Evolutionary conservation across 2,113 vertebrate genomes (phyloP).

Genomic region (Caranx melampygus): DNA sequence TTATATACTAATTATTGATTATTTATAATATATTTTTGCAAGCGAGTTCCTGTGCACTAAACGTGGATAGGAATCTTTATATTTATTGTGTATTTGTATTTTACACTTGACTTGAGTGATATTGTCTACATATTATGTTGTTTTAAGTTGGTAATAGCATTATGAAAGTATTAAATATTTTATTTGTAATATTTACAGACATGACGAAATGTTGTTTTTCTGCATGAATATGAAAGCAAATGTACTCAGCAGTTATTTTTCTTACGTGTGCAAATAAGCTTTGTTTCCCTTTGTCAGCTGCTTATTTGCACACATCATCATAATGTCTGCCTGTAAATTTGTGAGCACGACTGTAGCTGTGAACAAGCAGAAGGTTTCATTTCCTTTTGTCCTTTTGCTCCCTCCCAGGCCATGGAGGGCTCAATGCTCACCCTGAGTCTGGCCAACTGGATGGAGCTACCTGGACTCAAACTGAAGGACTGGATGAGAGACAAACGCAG

Average conservation of each 20-base stretch:
- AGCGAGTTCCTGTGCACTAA: no score
- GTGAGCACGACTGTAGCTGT: not conserved
- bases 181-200: not conserved
- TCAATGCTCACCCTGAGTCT: slow-evolving; percentile 87
- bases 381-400: slow-evolving; percentile 19
- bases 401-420: slow-evolving; percentile 85
- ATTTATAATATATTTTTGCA: no score
- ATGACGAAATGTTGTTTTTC: not conserved
- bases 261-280: not conserved
- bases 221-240: not conserved
- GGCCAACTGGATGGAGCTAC: slow-evolving; percentile 89
- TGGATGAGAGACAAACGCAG: slow-evolving; percentile 88
- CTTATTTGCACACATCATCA: slow-evolving; percentile 12
- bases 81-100: no score
- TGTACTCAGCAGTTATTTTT: not conserved
- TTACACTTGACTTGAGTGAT: no score
- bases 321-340: no score
- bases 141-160: no score
- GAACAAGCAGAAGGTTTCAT: not conserved
- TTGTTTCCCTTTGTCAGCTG: slow-evolving; percentile 1
- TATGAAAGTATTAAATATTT: no score
- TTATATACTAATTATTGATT: not conserved
- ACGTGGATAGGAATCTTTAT: no score
- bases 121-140: no score
- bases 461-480: slow-evolving; percentile 86